These are phyloP conservation scores for Drosophila burlai DNA, from an alignment of 1,140 invertebrate genomes.

Conservation along the genomic window DNA sequence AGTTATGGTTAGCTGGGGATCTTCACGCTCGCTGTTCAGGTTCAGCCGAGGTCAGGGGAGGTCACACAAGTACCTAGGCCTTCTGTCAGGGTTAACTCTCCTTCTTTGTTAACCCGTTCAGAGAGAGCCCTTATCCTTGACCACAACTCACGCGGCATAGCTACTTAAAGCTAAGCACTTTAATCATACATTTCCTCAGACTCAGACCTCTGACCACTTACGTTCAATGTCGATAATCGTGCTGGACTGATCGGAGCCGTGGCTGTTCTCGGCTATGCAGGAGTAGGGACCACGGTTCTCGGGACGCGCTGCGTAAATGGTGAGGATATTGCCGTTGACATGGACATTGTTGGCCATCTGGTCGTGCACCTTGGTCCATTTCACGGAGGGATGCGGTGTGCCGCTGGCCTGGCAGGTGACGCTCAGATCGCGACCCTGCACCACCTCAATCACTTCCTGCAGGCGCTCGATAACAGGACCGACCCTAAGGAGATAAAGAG, in stretches of 20 bases:
- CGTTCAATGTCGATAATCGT: conserved; percentile 94
- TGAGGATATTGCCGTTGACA: conserved; percentile 89
- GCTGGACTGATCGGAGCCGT: conserved; percentile 88
- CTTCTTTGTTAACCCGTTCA: background rate
- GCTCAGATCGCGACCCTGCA: conserved; percentile 91
- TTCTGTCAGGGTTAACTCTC: background rate
- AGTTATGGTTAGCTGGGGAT: conserved; percentile 35
- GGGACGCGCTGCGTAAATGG: conserved; percentile 90
- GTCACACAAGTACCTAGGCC: background rate
- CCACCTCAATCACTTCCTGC: conserved; percentile 89
- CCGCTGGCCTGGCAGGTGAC: conserved; percentile 91
- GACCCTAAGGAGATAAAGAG: conserved; percentile 55
- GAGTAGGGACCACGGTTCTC: conserved; percentile 93
- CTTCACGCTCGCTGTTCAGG: background rate
- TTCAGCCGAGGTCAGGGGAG: background rate
- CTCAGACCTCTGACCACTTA: conserved; percentile 86
- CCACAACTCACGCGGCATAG: background rate
- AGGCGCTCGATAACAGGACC: conserved; percentile 87
- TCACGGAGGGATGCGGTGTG: conserved; percentile 89
- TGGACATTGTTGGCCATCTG: conserved; percentile 88
- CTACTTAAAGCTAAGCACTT: background rate
- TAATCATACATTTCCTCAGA: background rate
- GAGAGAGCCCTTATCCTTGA: background rate
- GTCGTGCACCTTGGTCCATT: conserved; percentile 92
- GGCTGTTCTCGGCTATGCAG: conserved; percentile 88